Evolutionary conservation across 2,888 invertebrate genomes (phyloP).

Genomic region (Pachymerium ferrugineum): DNA sequence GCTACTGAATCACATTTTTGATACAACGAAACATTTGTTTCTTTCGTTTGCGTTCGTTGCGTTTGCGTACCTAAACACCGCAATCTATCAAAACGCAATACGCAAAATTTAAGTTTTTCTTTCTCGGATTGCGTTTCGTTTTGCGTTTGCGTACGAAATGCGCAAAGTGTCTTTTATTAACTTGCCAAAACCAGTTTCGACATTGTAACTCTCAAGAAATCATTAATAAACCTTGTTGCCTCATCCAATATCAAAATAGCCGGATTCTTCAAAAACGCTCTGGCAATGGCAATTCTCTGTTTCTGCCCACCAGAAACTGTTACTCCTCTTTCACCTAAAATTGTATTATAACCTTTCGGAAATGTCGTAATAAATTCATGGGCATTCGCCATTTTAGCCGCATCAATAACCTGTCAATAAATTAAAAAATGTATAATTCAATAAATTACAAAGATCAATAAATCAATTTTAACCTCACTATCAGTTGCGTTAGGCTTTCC

Average conservation of each 20-base stretch:
- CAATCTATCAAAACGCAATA: conserved; percentile 27
- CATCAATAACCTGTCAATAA: conserved; percentile 60
- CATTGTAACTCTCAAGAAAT: too few species aligned
- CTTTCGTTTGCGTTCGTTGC: too few species aligned
- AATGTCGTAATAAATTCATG: conserved; percentile 79
- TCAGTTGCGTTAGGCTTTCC: conserved; percentile 58
- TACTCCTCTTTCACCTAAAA: conserved; percentile 82
- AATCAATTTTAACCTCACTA: conserved; percentile 50
- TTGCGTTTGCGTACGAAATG: too few species aligned
- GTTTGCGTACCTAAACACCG: too few species aligned
- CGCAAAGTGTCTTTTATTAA: background rate
- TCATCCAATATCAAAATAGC: conserved; percentile 83
- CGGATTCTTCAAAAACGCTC: conserved; percentile 87
- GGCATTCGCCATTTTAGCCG: conserved; percentile 82
- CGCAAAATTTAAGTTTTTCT: background rate
- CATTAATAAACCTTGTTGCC: conserved; percentile 84
- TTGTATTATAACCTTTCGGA: conserved; percentile 75
- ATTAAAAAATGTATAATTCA: background rate
- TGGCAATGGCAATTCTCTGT: conserved; percentile 88
- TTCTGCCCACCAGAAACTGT: conserved; percentile 94
- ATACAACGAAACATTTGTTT: too few species aligned
- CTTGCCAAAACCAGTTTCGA: too few species aligned
- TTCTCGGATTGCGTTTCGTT: too few species aligned
- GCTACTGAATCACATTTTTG: too few species aligned
- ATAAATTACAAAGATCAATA: too few species aligned